Conservation (phyloP, 2,888 invertebrate species). For the Petrolisthes manimaculis region DNA sequence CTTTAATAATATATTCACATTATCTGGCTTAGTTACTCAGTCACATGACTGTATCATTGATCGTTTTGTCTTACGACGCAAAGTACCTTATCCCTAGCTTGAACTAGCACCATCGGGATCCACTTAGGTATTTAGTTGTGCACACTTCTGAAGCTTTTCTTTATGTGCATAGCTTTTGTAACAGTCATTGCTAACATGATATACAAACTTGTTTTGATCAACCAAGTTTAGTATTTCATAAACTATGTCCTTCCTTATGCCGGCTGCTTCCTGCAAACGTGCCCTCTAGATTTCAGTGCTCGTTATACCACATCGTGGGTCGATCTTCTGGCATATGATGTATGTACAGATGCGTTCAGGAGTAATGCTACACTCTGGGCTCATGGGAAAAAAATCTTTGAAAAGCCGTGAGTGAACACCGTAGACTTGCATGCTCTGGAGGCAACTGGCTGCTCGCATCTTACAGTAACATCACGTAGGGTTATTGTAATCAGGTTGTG, state of each 20-base stretch:
- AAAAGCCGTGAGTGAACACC: too few relatives aligned
- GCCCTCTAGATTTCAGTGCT: constrained; percentile 6
- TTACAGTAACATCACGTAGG: too few relatives aligned
- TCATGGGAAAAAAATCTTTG: too few relatives aligned
- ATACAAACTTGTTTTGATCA: not conserved
- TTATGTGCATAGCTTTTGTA: not conserved
- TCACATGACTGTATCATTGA: not conserved
- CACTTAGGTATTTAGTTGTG: not conserved
- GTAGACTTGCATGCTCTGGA: too few relatives aligned
- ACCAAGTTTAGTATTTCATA: not conserved
- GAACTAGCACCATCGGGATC: not conserved
- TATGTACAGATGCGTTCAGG: too few relatives aligned
- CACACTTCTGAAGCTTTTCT: not conserved
- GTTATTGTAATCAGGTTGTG: too few relatives aligned
- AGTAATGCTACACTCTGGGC: too few relatives aligned
- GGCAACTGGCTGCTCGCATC: too few relatives aligned
- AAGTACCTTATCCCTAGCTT: not conserved
- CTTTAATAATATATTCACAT: not conserved
- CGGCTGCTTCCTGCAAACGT: not conserved
- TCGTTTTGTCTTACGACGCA: not conserved
- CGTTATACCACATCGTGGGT: constrained; percentile 17
- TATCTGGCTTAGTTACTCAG: not conserved
- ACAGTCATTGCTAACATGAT: constrained; percentile 2
- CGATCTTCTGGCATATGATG: constrained; percentile 12
- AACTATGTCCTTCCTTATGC: constrained; percentile 12